These are phyloP conservation scores for Characodon lateralis DNA, from an alignment of 2,797 vertebrate genomes.

Conservation along the genomic window DNA sequence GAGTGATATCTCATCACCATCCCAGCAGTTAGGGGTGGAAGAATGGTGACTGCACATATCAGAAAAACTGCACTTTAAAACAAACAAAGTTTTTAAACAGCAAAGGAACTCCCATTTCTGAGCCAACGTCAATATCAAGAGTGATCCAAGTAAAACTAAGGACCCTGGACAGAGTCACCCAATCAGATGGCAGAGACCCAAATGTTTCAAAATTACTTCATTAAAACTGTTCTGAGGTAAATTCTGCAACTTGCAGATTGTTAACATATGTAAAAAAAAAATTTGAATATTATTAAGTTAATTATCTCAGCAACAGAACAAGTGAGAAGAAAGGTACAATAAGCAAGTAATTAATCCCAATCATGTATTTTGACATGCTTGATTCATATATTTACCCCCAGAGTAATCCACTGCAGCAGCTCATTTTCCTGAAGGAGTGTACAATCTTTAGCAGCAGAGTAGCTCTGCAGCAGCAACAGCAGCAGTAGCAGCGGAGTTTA, in stretches of 20 bases:
- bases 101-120: too few species aligned
- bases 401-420: constrained; percentile 35
- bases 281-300: not conserved
- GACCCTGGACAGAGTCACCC: not conserved
- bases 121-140: too few species aligned
- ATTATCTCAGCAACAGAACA: not conserved
- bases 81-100: too few species aligned
- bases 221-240: not conserved
- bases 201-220: not conserved
- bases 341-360: constrained; percentile 42
- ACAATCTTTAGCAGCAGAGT: constrained; percentile 34
- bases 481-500: constrained; percentile 32
- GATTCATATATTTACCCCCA: constrained; percentile 44
- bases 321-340: constrained; percentile 1
- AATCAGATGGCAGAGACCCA: not conserved
- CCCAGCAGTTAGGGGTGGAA: too few species aligned
- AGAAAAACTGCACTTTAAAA: too few species aligned
- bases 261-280: not conserved
- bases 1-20: too few species aligned
- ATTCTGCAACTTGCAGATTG: not conserved
- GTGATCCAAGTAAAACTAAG: too few species aligned
- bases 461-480: constrained; percentile 15
- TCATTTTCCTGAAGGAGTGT: constrained; percentile 42
- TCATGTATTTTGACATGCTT: constrained; percentile 43
- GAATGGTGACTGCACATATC: too few species aligned